Evolutionary conservation across 2,888 invertebrate genomes (phyloP).

Genomic region (Drosophila diplacantha): DNA sequence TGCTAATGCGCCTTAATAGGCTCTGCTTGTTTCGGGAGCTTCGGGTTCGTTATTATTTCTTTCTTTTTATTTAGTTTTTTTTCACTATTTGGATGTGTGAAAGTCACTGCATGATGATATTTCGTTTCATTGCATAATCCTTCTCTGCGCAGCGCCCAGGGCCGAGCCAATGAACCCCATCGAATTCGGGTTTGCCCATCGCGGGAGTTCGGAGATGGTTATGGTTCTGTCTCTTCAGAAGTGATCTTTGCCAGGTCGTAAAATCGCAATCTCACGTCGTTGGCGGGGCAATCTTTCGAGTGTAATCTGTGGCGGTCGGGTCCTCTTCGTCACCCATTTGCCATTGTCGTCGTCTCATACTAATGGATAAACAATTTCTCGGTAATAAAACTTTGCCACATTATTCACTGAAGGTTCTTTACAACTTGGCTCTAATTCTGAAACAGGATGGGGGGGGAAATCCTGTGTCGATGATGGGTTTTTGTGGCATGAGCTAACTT

Average conservation of each 20-base stretch:
- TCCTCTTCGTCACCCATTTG: constrained; percentile 27
- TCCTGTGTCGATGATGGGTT: neutral
- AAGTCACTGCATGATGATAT: constrained; percentile 60
- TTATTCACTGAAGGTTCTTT: constrained; percentile 8
- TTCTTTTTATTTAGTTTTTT: neutral
- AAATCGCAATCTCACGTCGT: constrained; percentile 67
- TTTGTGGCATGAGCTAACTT: neutral
- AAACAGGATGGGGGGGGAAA: neutral
- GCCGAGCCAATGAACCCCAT: constrained; percentile 62
- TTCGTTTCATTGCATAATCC: constrained; percentile 67
- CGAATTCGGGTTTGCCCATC: constrained; percentile 35
- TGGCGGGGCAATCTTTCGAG: constrained; percentile 55
- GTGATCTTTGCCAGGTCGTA: constrained; percentile 54
- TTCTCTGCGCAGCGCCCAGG: constrained; percentile 35
- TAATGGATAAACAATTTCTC: constrained; percentile 54
- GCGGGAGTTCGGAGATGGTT: constrained; percentile 6
- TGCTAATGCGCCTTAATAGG: constrained; percentile 62
- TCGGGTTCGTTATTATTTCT: constrained; percentile 11
- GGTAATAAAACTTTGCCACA: constrained; percentile 41
- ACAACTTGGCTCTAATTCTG: constrained; percentile 1
- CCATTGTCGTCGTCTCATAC: constrained; percentile 13
- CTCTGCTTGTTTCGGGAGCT: constrained; percentile 44
- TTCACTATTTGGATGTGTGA: constrained; percentile 30
- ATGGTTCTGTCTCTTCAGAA: constrained; percentile 13
- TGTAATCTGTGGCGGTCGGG: constrained; percentile 37